These are phyloP conservation scores for Myotis lucifugus DNA, from an alignment of 2,113 vertebrate genomes.

Conservation along the genomic window DNA sequence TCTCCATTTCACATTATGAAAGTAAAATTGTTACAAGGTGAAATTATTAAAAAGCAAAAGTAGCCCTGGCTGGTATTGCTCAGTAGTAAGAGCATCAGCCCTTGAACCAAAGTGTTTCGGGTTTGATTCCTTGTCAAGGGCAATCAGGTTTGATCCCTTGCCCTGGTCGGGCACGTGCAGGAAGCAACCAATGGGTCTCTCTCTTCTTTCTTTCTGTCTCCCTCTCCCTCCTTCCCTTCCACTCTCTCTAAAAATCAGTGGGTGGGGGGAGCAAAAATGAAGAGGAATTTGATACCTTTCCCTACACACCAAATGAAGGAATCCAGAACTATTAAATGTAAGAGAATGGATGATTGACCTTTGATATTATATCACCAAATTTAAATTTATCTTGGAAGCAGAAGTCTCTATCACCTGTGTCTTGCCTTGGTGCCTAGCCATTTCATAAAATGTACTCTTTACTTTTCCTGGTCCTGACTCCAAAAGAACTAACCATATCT, in stretches of 20 bases:
- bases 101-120: too few relatives aligned
- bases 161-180: too few relatives aligned
- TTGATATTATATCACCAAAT: constrained; percentile 11
- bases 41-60: constrained; percentile 17
- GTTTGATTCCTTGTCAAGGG: too few relatives aligned
- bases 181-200: too few relatives aligned
- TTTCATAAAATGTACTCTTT: constrained; percentile 45
- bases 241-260: background rate
- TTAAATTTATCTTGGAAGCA: constrained; percentile 40
- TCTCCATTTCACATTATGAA: background rate
- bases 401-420: constrained; percentile 3
- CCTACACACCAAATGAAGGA: constrained; percentile 32
- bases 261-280: background rate
- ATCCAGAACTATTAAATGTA: constrained; percentile 17
- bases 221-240: too few relatives aligned
- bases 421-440: constrained; percentile 32
- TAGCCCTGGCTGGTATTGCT: too few relatives aligned
- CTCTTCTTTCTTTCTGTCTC: too few relatives aligned
- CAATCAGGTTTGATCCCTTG: too few relatives aligned
- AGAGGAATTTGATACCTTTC: background rate
- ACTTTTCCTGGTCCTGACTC: constrained; percentile 50
- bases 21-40: background rate
- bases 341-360: constrained; percentile 18
- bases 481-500: constrained; percentile 50
- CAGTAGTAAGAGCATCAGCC: too few relatives aligned